phyloP scores from a whole-genome alignment of 2,888 invertebrate genomes.

The Rosalia funebris region DNA sequence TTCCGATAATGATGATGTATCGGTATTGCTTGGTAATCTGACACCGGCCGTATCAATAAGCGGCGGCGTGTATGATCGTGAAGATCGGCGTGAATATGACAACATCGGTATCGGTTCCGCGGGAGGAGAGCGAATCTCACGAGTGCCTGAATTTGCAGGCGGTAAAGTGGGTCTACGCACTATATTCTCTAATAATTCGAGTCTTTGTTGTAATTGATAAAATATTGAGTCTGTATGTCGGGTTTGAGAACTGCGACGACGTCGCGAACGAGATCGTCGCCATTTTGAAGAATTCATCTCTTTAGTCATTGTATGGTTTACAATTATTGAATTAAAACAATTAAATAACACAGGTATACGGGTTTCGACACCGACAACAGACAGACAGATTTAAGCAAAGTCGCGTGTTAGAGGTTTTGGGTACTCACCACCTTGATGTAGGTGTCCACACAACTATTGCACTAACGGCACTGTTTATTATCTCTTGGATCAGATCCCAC shows the following conservation, averaged over 20 bases:
- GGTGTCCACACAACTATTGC: no score
- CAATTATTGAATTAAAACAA: not conserved
- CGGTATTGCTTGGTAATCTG: no score
- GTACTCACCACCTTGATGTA: not conserved
- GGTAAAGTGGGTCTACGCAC: not conserved
- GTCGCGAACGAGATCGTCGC: conserved; percentile 4
- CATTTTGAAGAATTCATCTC: not conserved
- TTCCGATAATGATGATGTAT: no score
- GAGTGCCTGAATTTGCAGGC: not conserved
- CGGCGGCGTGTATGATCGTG: not conserved
- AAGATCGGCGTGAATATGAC: no score
- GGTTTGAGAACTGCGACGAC: not conserved
- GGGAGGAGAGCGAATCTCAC: not conserved
- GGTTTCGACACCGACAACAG: not conserved
- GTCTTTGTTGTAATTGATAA: not conserved
- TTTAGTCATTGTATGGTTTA: not conserved
- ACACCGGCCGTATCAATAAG: not conserved
- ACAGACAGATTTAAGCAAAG: not conserved
- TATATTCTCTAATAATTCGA: not conserved
- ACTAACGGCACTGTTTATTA: no score
- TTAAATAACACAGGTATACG: not conserved
- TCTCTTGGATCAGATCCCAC: no score
- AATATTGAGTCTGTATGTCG: not conserved
- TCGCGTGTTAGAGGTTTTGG: not conserved
- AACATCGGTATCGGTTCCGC: no score